phyloP scores from a whole-genome alignment of 1,140 invertebrate genomes.

The Thaumatotibia leucotreta region DNA sequence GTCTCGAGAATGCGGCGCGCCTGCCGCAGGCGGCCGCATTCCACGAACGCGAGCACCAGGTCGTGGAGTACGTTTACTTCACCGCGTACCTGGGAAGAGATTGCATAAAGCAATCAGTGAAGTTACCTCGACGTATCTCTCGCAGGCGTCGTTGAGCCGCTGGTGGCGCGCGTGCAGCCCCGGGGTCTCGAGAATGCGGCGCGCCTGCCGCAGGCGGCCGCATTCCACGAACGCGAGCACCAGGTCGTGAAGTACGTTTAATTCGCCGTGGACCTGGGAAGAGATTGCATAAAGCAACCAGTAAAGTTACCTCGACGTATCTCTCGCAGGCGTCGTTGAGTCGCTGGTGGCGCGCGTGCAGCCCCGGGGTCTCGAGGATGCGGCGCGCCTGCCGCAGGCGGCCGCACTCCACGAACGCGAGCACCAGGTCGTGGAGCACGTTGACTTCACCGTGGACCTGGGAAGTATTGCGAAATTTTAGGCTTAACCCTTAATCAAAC shows the following conservation, averaged over 20 bases:
- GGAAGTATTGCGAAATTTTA: not conserved
- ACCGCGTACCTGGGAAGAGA: too few relatives aligned
- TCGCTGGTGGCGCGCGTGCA: constrained; percentile 71
- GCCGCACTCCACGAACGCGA: constrained; percentile 88
- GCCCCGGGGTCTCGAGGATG: constrained; percentile 87
- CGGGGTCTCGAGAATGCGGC: constrained; percentile 86
- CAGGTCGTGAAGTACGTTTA: constrained; percentile 88
- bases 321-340: constrained; percentile 57
- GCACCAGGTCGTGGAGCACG: constrained; percentile 87
- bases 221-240: constrained; percentile 89
- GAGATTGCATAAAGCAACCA: too few relatives aligned
- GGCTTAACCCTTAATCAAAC: too few relatives aligned
- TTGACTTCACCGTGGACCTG: constrained; percentile 87
- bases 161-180: constrained; percentile 77
- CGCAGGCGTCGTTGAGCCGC: too few relatives aligned
- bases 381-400: constrained; percentile 86
- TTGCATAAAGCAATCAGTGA: too few relatives aligned
- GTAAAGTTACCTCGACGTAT: constrained; percentile 63
- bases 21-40: too few relatives aligned
- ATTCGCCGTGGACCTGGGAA: too few relatives aligned
- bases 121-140: too few relatives aligned
- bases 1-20: too few relatives aligned
- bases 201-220: too few relatives aligned
- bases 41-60: too few relatives aligned
- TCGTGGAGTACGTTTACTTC: too few relatives aligned